Base-by-base conservation (phyloP, 2,888 invertebrate genomes). In the Acrobasis repandana region DNA sequence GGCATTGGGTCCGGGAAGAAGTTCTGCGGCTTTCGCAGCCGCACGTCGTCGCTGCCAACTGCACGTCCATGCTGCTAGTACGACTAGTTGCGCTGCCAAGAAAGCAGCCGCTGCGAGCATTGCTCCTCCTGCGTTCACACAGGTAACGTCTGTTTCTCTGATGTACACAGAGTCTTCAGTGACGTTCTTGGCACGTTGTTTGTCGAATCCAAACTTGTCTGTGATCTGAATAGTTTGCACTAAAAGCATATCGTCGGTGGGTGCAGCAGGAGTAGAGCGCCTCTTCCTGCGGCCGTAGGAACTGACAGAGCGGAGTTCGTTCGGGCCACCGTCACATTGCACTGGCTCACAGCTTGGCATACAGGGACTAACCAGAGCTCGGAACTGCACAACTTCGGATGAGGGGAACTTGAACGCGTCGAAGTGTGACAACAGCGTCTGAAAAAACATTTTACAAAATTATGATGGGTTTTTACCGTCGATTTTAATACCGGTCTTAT, bases 401-500 rank as follows among this genome's bases (percentile, higher is more conserved):
- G 97, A 97, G 50, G 98, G 98, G 93, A 98, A 98, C 87, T 98
- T 98, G 94, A 98, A 98, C 46, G 98, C 98, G 85, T 98, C 98
- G 90, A 98, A 98, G 89, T 97, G 96, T 59, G 98, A 97, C 65
- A 97, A 92, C 65, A 98, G 92, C 73, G 96, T 94, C 95, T 96
- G 94, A 54, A 90, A 87, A 82, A 11, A 43, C 4, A 43, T 14
- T 43, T 43, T 5, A 14, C 3, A 14, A 0, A 43, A 43, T n/a
- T 43, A 43, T n/a, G n/a, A 43, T 14, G 11, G 11, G 11, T 10
- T 11, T 36, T 11, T 38, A 43, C 6, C n/a, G 2, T 43, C 1
- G n/a, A 5, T 14, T 11, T 14, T 28, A 28, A 28, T 28, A 8
- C 6, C 28, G 4, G 4, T 28, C 28, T 28, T 28, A 28, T 28